These are phyloP conservation scores for Drosophila kepulauana DNA, from an alignment of 1,140 invertebrate genomes.

Conservation along the genomic window DNA sequence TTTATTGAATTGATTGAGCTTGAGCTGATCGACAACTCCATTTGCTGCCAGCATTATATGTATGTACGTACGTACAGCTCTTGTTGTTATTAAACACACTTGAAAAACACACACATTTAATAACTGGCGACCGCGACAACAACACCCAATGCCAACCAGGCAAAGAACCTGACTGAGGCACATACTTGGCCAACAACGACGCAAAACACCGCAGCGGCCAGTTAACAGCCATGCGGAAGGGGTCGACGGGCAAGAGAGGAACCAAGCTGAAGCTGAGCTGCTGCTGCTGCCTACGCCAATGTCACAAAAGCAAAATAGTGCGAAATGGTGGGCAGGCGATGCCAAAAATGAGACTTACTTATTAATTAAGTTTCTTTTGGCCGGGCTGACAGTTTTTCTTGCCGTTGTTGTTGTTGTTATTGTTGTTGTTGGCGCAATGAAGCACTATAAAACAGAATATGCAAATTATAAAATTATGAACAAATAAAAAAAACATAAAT, in stretches of 20 bases:
- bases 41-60: constrained; percentile 49
- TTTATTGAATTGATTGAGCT: constrained; percentile 24
- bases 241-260: background rate
- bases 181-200: constrained; percentile 18
- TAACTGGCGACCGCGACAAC: constrained; percentile 37
- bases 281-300: constrained; percentile 72
- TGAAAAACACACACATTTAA: constrained; percentile 35
- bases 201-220: constrained; percentile 20
- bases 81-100: constrained; percentile 24
- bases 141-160: constrained; percentile 69
- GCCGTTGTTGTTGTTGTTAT: constrained; percentile 12
- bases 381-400: constrained; percentile 36
- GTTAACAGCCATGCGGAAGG: background rate
- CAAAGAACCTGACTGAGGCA: constrained; percentile 75
- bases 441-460: constrained; percentile 69
- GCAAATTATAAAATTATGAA: constrained; percentile 70
- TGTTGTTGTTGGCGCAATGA: constrained; percentile 33
- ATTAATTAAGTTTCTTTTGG: constrained; percentile 75
- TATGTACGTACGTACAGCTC: constrained; percentile 20
- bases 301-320: constrained; percentile 78
- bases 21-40: constrained; percentile 68
- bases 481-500: constrained; percentile 67
- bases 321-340: constrained; percentile 74
- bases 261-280: constrained; percentile 28
- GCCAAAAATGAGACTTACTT: constrained; percentile 77